Evolutionary conservation across 2,888 invertebrate species (phyloP).

Genomic region (Apantesis nais): DNA sequence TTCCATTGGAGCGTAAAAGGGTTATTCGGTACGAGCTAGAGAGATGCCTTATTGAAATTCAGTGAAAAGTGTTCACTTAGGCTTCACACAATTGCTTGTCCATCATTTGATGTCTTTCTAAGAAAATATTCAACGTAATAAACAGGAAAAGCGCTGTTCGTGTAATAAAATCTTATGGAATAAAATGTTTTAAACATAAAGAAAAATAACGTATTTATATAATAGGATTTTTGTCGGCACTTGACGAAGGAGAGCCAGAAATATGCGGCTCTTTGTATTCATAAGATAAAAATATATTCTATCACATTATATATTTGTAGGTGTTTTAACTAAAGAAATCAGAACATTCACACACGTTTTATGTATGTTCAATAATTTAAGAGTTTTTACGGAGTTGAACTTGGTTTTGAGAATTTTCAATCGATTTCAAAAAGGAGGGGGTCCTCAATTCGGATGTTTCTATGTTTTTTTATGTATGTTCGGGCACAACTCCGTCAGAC

Average conservation of each 20-base stretch:
- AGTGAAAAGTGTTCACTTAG: slow-evolving; percentile 30
- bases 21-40: slow-evolving; percentile 17
- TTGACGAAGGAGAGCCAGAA: slow-evolving; percentile 30
- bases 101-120: slow-evolving; percentile 26
- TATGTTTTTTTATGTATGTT: too few species aligned
- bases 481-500: too few species aligned
- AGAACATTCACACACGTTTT: too few species aligned
- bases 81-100: slow-evolving; percentile 25
- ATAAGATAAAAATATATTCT: slow-evolving; percentile 4
- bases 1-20: slow-evolving; percentile 27
- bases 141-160: slow-evolving; percentile 17
- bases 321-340: background rate
- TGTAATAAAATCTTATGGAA: slow-evolving; percentile 27
- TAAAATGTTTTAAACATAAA: slow-evolving; percentile 37
- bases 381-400: background rate
- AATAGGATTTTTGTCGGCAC: slow-evolving; percentile 11
- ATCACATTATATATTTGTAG: background rate
- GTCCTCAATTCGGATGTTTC: too few species aligned
- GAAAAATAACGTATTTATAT: slow-evolving; percentile 16
- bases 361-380: too few species aligned
- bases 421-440: too few species aligned
- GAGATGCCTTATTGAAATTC: slow-evolving; percentile 33
- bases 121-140: slow-evolving; percentile 24
- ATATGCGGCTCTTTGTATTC: slow-evolving; percentile 15
- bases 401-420: background rate